Evolutionary conservation across 2,113 vertebrate species (phyloP), one percentile per base, ranked within the genome.

Genomic region (Marmota monax): DNA sequence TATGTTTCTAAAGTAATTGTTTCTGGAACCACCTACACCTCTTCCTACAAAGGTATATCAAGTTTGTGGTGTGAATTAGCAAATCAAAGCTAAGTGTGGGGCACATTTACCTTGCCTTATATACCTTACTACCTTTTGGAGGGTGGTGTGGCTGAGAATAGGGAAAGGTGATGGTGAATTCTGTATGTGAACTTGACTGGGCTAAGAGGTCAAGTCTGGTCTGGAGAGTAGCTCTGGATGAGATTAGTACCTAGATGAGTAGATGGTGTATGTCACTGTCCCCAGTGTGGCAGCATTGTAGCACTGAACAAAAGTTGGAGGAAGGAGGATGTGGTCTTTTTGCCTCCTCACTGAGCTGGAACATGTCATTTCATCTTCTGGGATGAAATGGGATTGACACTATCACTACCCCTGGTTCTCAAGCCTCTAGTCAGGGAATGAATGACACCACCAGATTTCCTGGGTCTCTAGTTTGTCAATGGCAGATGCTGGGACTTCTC

Each of bases 1-100:
- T n/a, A 78, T 94, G 0, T 11, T 86, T 32, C 51, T 76, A 94
- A 86, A 84, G 22, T 80, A 29, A 94, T 67, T 22, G 23, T 61
- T 84, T 87, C 79, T 61, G 23, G 56, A 63, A 37, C 25, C 3
- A 51, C 10, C 78, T 63, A 25, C 0, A 48, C 17, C 2, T 88
- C 25, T 51, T 51, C 48, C 16, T 73, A 67, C 37, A 58, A 83
- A 78, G n/a, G 37, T 37, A 11, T 32, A 32, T 91, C 17, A 76
- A 32, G 20, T 48, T 42, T 77, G 51, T 23, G 5, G 3, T 61
- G 0, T 37, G 45, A 76, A 11, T 82, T 63, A n/a, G n/a, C 2
- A 29, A 25, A 9, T 12, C 9, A 65, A 37, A 84, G n/a, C 4
- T 9, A 27, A 65, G 53, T 20, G 7, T 13, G 8, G 29, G 34